Percentiles rank a stretch among this genome's conserved stretches.
Evolutionary conservation across 2,888 invertebrate genomes (phyloP).

Genomic region (Cylloceria caligata): DNA sequence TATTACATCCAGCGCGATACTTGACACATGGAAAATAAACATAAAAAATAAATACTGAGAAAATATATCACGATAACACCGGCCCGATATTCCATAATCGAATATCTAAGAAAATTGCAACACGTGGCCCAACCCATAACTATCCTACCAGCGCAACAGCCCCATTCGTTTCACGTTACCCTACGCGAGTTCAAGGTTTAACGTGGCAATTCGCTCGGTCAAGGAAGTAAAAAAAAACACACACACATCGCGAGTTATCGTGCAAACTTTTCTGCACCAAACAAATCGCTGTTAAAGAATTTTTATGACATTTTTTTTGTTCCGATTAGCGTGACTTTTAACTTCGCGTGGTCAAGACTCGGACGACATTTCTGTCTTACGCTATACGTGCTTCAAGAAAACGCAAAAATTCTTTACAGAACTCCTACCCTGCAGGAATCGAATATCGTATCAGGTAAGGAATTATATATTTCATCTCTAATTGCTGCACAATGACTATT

Average conservation of each 20-base stretch:
- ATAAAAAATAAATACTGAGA: conserved; percentile 32
- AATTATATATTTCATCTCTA: background rate
- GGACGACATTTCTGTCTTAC: background rate
- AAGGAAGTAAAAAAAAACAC: conserved; percentile 3
- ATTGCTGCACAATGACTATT: background rate
- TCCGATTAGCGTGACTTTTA: conserved; percentile 11
- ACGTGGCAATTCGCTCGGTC: conserved; percentile 30
- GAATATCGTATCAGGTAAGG: background rate
- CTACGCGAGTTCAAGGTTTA: conserved; percentile 55
- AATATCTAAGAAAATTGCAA: conserved; percentile 2
- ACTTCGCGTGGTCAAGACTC: background rate
- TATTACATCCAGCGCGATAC: conserved; percentile 9
- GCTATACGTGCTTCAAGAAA: background rate
- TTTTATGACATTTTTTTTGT: conserved; percentile 22
- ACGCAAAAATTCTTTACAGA: background rate
- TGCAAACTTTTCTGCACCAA: conserved; percentile 11
- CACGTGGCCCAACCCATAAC: background rate
- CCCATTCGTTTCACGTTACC: conserved; percentile 13
- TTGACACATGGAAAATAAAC: conserved; percentile 31
- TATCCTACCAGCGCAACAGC: background rate
- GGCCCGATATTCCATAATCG: conserved; percentile 22
- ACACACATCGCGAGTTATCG: conserved; percentile 12
- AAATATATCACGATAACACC: conserved; percentile 17
- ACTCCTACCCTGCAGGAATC: background rate
- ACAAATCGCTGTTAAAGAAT: conserved; percentile 29